Conservation (phyloP, 2,113 vertebrate species). For the Pavo muticus region DNA sequence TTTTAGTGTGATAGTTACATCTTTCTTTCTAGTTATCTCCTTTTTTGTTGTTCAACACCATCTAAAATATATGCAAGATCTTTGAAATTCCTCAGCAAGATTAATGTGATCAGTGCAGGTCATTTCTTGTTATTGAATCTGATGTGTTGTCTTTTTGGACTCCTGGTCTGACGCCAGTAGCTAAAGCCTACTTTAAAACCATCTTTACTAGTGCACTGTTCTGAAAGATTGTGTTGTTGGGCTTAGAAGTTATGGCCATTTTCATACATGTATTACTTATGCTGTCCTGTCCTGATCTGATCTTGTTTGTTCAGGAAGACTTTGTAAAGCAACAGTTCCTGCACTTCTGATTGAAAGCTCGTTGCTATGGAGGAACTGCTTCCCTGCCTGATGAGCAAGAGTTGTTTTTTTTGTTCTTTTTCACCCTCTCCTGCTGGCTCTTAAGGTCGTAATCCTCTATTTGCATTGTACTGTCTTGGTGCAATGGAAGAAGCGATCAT, state of each 20-base stretch:
- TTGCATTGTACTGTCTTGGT: constrained; percentile 21
- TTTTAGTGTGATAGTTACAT: constrained; percentile 71
- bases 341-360: background rate
- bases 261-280: background rate
- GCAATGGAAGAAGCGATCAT: background rate
- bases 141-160: constrained; percentile 30
- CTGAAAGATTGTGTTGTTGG: background rate
- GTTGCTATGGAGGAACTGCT: background rate
- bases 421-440: background rate
- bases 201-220: background rate
- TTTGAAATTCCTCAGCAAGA: constrained; percentile 70
- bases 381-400: background rate
- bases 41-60: constrained; percentile 31
- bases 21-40: constrained; percentile 68
- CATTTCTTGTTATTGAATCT: constrained; percentile 66
- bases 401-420: background rate
- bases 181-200: background rate
- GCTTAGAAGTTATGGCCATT: background rate
- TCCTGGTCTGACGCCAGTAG: background rate
- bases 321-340: background rate
- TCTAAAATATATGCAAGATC: constrained; percentile 59
- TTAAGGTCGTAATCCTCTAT: constrained; percentile 38
- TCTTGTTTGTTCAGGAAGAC: background rate
- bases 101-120: constrained; percentile 70
- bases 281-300: background rate